These are phyloP conservation scores for Narcine bancroftii DNA, from an alignment of 2,113 vertebrate genomes.

Conservation along the genomic window DNA sequence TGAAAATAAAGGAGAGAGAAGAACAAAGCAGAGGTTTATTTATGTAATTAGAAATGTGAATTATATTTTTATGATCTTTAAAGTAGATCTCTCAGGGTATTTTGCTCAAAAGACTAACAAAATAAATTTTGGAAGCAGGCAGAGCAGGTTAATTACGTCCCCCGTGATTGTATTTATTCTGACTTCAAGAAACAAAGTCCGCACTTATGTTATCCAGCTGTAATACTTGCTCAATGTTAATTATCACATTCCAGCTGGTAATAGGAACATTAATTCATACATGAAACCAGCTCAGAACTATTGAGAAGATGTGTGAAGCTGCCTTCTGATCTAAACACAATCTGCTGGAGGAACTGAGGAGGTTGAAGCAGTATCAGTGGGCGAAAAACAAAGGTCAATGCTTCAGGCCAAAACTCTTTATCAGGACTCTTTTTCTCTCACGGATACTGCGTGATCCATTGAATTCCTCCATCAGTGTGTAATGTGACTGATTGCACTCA, in stretches of 20 bases:
- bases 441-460: too few species aligned
- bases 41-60: constrained; percentile 10
- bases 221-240: background rate
- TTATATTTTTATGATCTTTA: background rate
- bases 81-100: background rate
- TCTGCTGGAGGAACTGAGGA: too few species aligned
- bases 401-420: too few species aligned
- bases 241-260: background rate
- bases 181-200: background rate
- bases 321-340: background rate
- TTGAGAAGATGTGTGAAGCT: background rate
- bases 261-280: background rate
- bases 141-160: background rate
- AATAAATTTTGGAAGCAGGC: background rate
- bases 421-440: too few species aligned
- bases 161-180: background rate
- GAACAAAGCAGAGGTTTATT: background rate
- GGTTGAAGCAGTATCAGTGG: too few species aligned
- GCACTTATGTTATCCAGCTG: background rate
- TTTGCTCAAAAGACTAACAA: background rate
- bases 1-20: background rate
- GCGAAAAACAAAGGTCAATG: too few species aligned
- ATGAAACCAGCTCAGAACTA: background rate
- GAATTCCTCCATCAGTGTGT: too few species aligned
- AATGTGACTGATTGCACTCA: too few species aligned